phyloP scores from a whole-genome alignment of 2,888 invertebrate species.

The Gastrophysa polygoni region DNA sequence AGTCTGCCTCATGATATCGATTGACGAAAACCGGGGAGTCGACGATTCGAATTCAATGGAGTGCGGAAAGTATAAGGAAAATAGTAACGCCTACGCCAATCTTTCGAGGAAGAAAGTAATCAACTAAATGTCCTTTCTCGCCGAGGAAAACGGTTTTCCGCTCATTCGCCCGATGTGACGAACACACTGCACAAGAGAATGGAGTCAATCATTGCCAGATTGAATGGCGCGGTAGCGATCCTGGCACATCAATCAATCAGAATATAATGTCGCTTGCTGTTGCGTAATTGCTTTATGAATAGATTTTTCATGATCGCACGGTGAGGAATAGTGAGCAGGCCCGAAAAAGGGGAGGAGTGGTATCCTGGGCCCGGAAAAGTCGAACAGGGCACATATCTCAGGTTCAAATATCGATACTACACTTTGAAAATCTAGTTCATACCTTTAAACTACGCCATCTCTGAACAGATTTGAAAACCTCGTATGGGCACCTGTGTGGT shows the following conservation, averaged over 20 bases:
- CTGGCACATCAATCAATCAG: constrained; percentile 9
- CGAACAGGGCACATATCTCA: too few relatives aligned
- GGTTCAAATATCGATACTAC: too few relatives aligned
- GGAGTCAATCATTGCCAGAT: constrained; percentile 14
- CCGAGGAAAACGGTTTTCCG: not conserved
- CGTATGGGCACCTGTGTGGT: too few relatives aligned
- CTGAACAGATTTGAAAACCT: too few relatives aligned
- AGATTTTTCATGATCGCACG: not conserved
- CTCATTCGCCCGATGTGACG: not conserved
- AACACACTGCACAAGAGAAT: not conserved
- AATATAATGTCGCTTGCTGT: not conserved
- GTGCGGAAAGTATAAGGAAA: not conserved
- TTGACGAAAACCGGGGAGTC: not conserved
- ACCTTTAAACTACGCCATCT: too few relatives aligned
- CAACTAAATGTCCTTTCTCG: not conserved
- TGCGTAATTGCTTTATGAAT: not conserved
- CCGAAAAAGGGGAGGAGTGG: too few relatives aligned
- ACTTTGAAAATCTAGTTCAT: too few relatives aligned
- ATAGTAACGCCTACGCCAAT: not conserved
- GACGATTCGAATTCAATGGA: too few relatives aligned
- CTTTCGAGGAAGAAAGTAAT: not conserved
- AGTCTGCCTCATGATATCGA: too few relatives aligned
- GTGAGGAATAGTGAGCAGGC: not conserved
- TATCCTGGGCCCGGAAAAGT: too few relatives aligned
- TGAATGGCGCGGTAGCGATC: constrained; percentile 4